Evolutionary conservation across 2,888 invertebrate species (phyloP).

Genomic region (Strigamia maritima): DNA sequence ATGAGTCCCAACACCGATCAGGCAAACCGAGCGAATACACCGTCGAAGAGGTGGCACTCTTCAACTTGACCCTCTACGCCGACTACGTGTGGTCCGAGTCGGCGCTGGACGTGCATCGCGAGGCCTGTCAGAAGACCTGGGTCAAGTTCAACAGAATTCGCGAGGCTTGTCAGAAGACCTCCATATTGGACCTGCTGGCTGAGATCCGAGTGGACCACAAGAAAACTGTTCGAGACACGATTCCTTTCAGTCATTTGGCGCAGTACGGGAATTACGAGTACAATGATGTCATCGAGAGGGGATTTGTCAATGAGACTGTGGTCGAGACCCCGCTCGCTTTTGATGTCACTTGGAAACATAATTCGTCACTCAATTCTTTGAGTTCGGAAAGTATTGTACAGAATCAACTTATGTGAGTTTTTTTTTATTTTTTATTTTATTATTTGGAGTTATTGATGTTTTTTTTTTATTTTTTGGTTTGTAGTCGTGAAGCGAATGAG

Average conservation of each 20-base stretch:
- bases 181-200: conserved; percentile 11
- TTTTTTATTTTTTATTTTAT: no score
- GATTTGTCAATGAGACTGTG: neutral
- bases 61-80: conserved; percentile 12
- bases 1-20: neutral
- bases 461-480: no score
- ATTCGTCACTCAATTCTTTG: neutral
- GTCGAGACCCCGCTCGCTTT: neutral
- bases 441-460: no score
- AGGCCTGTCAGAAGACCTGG: conserved; percentile 28
- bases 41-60: conserved; percentile 9
- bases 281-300: neutral
- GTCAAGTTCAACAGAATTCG: conserved; percentile 6
- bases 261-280: conserved; percentile 33
- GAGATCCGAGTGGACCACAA: neutral
- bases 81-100: conserved; percentile 19
- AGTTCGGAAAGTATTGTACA: neutral
- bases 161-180: conserved; percentile 5
- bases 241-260: conserved; percentile 36
- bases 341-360: neutral
- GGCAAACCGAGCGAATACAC: neutral
- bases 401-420: neutral
- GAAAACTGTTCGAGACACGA: conserved; percentile 31
- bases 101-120: neutral
- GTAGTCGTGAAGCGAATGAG: neutral